These are phyloP conservation scores for Ormia ochracea DNA, from an alignment of 2,888 invertebrate species.

Conservation along the genomic window DNA sequence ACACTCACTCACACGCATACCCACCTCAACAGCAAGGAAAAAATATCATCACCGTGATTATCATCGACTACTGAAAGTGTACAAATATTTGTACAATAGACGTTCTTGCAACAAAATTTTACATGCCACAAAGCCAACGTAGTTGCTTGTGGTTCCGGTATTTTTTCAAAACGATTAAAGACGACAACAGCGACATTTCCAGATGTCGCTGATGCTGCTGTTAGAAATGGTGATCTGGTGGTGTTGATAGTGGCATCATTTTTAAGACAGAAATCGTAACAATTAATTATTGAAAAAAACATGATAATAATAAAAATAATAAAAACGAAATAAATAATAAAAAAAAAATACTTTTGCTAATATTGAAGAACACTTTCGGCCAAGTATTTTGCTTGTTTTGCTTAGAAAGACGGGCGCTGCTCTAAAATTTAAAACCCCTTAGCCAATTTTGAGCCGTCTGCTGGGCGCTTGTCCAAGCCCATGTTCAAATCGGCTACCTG, in stretches of 20 bases:
- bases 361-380: too few relatives aligned
- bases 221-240: neutral
- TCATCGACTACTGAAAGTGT: neutral
- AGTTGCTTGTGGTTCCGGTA: slow-evolving; percentile 36
- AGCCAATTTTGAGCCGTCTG: too few relatives aligned
- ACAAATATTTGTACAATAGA: slow-evolving; percentile 8
- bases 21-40: neutral
- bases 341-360: too few relatives aligned
- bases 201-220: neutral
- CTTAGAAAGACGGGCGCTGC: too few relatives aligned
- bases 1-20: neutral
- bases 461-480: too few relatives aligned
- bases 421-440: too few relatives aligned
- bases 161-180: slow-evolving; percentile 26
- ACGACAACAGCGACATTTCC: slow-evolving; percentile 28
- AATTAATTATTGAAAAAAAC: too few relatives aligned
- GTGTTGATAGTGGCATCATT: neutral
- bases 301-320: slow-evolving; percentile 32
- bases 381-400: too few relatives aligned
- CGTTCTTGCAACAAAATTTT: slow-evolving; percentile 17
- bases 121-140: slow-evolving; percentile 44
- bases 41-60: slow-evolving; percentile 11
- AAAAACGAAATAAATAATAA: too few relatives aligned
- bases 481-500: too few relatives aligned
- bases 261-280: slow-evolving; percentile 16